A percentile compares a stretch with the other conserved stretches of the same genome.
Conservation (phyloP, 2,797 vertebrate species). For the Enteromius fasciolatus region DNA sequence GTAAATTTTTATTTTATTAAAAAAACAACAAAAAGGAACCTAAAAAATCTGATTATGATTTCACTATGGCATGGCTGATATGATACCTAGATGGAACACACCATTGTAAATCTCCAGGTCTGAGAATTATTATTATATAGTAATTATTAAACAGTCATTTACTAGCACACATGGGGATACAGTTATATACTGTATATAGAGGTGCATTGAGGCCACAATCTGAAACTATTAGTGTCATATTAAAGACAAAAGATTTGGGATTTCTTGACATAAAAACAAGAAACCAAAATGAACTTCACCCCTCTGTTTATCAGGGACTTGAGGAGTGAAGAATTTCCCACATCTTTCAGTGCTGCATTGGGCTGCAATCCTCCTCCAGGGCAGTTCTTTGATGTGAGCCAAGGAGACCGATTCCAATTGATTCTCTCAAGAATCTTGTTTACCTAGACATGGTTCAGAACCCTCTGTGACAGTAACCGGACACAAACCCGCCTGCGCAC, state of each 20-base stretch:
- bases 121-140: not conserved
- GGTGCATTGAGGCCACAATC: no score
- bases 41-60: no score
- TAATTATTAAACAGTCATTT: not conserved
- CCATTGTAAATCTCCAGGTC: not conserved
- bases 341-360: not conserved
- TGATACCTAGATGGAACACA: not conserved
- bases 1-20: no score
- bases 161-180: not conserved
- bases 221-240: no score
- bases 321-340: not conserved
- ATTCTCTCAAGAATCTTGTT: constrained; percentile 28
- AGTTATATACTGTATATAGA: not conserved
- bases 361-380: constrained; percentile 19
- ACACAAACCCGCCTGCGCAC: not conserved
- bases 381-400: constrained; percentile 27
- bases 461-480: constrained; percentile 19
- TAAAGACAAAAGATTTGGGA: not conserved
- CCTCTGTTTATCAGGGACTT: not conserved
- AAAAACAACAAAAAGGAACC: no score
- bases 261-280: not conserved
- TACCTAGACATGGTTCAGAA: constrained; percentile 16
- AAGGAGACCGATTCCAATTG: constrained; percentile 2
- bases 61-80: no score
- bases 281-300: not conserved